Base-by-base conservation (phyloP, 2,797 vertebrate species). In the Acanthis flammea region DNA sequence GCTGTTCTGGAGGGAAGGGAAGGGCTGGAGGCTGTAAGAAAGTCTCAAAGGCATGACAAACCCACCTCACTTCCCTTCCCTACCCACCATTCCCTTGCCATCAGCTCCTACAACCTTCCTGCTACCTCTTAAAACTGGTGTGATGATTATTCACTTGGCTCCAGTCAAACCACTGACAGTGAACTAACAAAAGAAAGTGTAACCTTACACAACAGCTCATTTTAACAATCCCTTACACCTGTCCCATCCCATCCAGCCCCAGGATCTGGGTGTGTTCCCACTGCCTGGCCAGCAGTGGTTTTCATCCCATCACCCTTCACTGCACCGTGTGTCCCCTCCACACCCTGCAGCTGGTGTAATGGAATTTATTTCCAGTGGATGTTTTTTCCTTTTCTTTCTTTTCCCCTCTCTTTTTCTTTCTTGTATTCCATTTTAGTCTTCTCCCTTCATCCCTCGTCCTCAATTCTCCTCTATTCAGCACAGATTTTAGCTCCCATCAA, bases 261-360 rank as follows among this genome's bases (percentile, higher is more conserved):
- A 1, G 2, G 54, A 18, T 35, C 41, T 5, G 0, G 22, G 47
- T 6, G 7, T 10, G 14, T n/a, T 51, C 10, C 1, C 31, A 18
- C 19, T 19, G n/a, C 30, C 24, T 12, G 27, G 12, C 72, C 57
- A 23, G 27, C n/a, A 54, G 48, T 37, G 55, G 13, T 42, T 62
- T 33, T 8, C 62, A 42, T 18, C 27, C 50, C 53, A 37, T 18
- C 19, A 42, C 30, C 33, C 48, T 53, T 55, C 3, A 5, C 45
- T 35, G 41, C 53, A 66, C 37, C 0, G 0, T 0, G 0, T 2
- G 25, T 24, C 41, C 65, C 78, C 63, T 57, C 44, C 7, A 2
- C 15, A 27, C 4, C 16, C 54, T 3, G 0, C 39, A 48, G 53
- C 13, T 48, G 53, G 6, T 21, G 28, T 5, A 16, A 33, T n/a